Conservation (phyloP, 2,797 vertebrate species). For the Alfaro cultratus region DNA sequence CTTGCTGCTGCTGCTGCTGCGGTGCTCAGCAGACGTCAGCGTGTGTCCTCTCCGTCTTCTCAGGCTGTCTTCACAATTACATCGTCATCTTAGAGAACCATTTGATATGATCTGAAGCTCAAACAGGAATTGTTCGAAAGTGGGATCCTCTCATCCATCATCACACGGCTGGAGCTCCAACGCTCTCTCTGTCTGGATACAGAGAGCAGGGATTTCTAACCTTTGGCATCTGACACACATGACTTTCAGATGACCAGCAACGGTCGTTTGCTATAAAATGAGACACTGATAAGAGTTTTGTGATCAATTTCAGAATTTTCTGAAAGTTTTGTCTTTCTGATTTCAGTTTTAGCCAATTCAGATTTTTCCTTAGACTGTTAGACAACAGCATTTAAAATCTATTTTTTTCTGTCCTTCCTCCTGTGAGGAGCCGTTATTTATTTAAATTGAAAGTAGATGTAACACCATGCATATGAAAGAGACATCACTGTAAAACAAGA, state of each 20-base stretch:
- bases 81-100: constrained; percentile 43
- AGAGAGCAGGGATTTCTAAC: neutral
- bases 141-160: constrained; percentile 16
- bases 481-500: neutral
- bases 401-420: neutral
- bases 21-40: constrained; percentile 37
- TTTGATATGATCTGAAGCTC: constrained; percentile 44
- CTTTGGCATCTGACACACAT: neutral
- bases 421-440: neutral
- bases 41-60: constrained; percentile 3
- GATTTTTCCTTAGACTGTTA: neutral
- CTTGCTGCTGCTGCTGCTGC: constrained; percentile 40
- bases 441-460: neutral
- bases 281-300: neutral
- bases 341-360: neutral
- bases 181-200: neutral
- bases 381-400: neutral
- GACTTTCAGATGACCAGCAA: neutral
- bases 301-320: neutral
- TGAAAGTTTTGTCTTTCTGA: neutral
- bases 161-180: constrained; percentile 6
- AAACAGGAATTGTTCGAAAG: constrained; percentile 33
- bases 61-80: constrained; percentile 33
- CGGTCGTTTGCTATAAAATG: neutral
- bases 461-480: neutral